Evolutionary conservation across 1,140 invertebrate species (phyloP).

Genomic region (Sitobion miscanthi): DNA sequence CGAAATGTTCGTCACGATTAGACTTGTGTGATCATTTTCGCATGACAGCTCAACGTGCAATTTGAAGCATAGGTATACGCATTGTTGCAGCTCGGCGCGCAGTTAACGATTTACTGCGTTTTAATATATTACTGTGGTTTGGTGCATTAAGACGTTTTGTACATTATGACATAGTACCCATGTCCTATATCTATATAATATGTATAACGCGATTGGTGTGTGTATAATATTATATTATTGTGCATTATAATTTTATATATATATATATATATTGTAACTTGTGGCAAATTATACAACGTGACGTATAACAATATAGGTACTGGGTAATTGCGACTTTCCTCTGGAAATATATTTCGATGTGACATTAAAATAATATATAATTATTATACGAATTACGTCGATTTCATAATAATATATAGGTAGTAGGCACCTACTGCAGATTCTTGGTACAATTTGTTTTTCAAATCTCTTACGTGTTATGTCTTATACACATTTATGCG

Average conservation of each 20-base stretch:
- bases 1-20: slow-evolving; percentile 6
- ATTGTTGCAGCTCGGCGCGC: background rate
- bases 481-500: too few relatives aligned
- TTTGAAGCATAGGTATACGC: background rate
- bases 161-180: background rate
- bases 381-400: background rate
- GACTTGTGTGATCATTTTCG: background rate
- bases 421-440: background rate
- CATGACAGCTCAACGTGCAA: slow-evolving; percentile 1
- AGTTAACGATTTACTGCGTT: background rate
- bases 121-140: background rate
- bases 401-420: background rate
- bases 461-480: background rate
- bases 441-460: background rate
- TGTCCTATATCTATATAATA: background rate
- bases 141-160: background rate
- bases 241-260: background rate
- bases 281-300: background rate
- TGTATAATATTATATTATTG: background rate
- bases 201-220: background rate
- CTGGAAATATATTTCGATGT: background rate
- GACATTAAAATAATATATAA: background rate
- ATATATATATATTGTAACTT: background rate
- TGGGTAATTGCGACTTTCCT: background rate
- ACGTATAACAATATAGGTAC: background rate